Conservation (phyloP, 2,888 invertebrate genomes). For the Hermodice carunculata region DNA sequence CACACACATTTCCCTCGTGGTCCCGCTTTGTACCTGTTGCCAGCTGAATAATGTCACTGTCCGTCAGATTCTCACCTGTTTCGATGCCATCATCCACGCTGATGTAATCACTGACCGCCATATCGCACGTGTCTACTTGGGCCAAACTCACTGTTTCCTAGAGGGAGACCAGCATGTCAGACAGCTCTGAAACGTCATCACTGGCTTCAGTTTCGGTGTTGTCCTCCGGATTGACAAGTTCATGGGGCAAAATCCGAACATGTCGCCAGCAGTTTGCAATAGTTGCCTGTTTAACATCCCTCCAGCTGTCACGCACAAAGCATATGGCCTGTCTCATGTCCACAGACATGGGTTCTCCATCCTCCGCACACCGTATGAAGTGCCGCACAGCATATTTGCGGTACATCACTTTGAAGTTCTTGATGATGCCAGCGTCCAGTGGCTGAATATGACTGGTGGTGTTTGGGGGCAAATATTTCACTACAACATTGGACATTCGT, state of each 20-base stretch:
- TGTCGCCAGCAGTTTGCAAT: background rate
- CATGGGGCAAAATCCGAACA: background rate
- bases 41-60: too few species aligned
- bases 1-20: too few species aligned
- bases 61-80: too few species aligned
- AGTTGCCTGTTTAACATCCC: slow-evolving; percentile 7
- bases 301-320: slow-evolving; percentile 31
- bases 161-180: too few species aligned
- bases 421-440: slow-evolving; percentile 41
- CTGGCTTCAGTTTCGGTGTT: too few species aligned
- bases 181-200: too few species aligned
- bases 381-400: slow-evolving; percentile 20
- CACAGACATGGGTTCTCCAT: slow-evolving; percentile 20
- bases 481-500: slow-evolving; percentile 20
- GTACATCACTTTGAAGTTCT: slow-evolving; percentile 28
- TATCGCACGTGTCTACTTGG: too few species aligned
- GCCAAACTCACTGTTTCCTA: too few species aligned
- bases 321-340: slow-evolving; percentile 23
- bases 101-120: too few species aligned
- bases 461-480: slow-evolving; percentile 39
- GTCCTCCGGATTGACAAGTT: too few species aligned
- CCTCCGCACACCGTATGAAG: slow-evolving; percentile 24
- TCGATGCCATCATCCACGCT: too few species aligned
- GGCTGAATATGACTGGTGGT: slow-evolving; percentile 40
- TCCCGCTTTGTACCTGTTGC: too few species aligned